Conservation (phyloP, 2,888 invertebrate species). For the Hydrotaea diabolus region DNA sequence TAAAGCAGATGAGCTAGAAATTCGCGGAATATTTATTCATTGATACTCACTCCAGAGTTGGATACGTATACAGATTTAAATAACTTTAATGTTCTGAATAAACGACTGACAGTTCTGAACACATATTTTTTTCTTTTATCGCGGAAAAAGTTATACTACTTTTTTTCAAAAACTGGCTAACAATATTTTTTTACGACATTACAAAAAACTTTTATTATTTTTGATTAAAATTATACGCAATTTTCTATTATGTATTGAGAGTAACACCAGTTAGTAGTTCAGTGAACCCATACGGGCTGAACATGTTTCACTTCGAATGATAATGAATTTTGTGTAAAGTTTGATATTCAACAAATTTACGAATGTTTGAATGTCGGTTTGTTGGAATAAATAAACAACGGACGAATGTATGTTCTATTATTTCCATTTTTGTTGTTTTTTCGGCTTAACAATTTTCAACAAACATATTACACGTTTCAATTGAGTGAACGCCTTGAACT, state of each 20-base stretch:
- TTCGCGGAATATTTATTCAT: no score
- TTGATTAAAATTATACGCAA: neutral
- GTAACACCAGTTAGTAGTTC: neutral
- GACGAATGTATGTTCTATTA: neutral
- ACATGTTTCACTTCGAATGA: neutral
- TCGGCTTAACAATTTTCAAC: constrained; percentile 31
- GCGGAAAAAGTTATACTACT: no score
- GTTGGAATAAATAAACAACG: neutral
- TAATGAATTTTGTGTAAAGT: neutral
- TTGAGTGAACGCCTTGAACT: constrained; percentile 80
- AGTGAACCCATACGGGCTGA: neutral
- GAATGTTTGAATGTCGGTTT: neutral
- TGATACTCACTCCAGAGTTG: no score
- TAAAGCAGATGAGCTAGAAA: no score
- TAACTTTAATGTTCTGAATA: no score
- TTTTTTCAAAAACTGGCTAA: no score
- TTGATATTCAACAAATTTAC: neutral
- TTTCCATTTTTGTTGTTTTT: neutral
- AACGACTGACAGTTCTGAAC: no score
- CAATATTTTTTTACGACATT: no score
- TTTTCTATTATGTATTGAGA: neutral
- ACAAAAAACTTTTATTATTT: no score
- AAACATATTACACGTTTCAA: constrained; percentile 77
- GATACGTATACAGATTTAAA: no score
- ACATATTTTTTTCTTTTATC: no score